Base-by-base conservation (phyloP, 2,888 invertebrate genomes). In the Ormyrus rosae region DNA sequence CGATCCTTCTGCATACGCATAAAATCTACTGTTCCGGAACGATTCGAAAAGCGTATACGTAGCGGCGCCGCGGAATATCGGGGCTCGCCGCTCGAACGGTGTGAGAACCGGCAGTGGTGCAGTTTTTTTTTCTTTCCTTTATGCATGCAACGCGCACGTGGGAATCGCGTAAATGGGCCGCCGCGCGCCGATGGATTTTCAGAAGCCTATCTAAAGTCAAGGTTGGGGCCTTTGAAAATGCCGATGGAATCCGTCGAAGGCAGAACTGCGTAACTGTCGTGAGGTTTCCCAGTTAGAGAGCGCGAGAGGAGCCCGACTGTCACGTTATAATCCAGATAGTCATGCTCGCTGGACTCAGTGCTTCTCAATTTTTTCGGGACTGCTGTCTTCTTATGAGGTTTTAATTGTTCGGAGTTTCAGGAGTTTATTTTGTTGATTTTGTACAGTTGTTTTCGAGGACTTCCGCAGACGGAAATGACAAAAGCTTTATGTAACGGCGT, bases 171-270 rank as follows among this genome's bases (percentile, higher is more conserved):
- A 70, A 70, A 70, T 60, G 60, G 60, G 65, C 56, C 10, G 13
- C 13, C 13, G 50, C 13, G 10, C 10, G n/a, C 6, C 13, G 60
- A 19, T 65, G 46, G 46, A 65, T 68, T 72, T 73, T 79, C 56
- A 50, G 78, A 79, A 79, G 73, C 78, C 68, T 68, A 13, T 45
- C 13, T 13, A 63, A 68, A 73, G 68, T 79, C 78, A 79, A 79
- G 78, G 73, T 63, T 61, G 46, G n/a, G 9, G 10, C n/a, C n/a
- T 11, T n/a, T 10, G 11, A 64, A 64, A 56, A 73, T 0, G 34
- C 13, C 46, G 46, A 10, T 50, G 51, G 58, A 78, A 70, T 70
- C 64, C 45, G 13, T 70, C 45, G 46, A 70, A 64, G 58, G 65
- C n/a, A 70, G 34, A 45, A 34, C 10, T 50, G 13, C 53, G 48